Evolutionary conservation across 2,113 vertebrate species (phyloP).

Genomic region (Strix uralensis): DNA sequence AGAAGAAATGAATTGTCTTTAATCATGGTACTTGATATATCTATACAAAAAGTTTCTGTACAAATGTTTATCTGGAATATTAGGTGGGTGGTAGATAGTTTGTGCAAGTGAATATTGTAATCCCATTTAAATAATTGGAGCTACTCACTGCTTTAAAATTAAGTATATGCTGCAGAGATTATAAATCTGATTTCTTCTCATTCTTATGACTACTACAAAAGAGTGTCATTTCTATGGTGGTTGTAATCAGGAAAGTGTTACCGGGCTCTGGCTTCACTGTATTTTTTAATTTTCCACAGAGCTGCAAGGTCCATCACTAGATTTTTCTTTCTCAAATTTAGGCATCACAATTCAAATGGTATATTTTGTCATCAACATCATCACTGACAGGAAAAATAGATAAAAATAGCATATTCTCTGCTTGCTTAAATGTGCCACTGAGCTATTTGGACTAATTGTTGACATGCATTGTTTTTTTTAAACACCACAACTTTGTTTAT

Average conservation of each 20-base stretch:
- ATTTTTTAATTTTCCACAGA: background rate
- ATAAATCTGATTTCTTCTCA: background rate
- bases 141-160: background rate
- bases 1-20: background rate
- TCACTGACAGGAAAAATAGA: background rate
- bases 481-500: background rate
- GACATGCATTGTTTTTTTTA: background rate
- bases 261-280: background rate
- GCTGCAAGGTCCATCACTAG: background rate
- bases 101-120: background rate
- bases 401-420: background rate
- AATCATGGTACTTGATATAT: background rate
- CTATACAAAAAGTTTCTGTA: background rate
- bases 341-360: background rate
- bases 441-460: background rate
- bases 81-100: background rate
- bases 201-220: background rate
- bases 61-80: background rate
- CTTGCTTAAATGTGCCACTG: background rate
- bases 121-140: background rate
- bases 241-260: background rate
- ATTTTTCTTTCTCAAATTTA: background rate
- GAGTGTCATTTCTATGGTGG: background rate
- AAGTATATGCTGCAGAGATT: background rate
- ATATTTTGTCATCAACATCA: background rate